phyloP scores from a whole-genome alignment of 2,113 vertebrate species.

The Myiagra hebetior region DNA sequence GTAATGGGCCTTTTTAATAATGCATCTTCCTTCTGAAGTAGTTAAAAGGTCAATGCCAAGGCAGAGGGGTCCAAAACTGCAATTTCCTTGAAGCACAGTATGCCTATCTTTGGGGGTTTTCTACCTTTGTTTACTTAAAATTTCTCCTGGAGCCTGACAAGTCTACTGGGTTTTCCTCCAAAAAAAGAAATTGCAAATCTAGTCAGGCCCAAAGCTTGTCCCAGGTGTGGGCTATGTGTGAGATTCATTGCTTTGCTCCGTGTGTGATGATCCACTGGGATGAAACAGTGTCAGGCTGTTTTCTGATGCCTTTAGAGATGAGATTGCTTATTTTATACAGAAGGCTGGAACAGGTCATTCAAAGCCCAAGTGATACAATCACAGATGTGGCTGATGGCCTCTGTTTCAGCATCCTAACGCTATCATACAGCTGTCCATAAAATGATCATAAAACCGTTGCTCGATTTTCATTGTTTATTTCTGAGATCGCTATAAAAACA shows the following conservation, averaged over 20 bases:
- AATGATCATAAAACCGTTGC: neutral
- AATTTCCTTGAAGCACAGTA: neutral
- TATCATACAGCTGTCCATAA: neutral
- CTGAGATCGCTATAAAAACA: neutral
- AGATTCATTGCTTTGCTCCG: neutral
- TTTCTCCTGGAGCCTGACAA: neutral
- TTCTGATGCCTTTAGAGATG: neutral
- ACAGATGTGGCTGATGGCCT: neutral
- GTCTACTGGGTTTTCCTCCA: neutral
- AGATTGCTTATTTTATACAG: neutral
- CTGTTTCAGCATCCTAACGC: neutral
- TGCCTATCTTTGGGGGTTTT: neutral
- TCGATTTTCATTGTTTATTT: neutral
- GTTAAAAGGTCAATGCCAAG: constrained; percentile 46
- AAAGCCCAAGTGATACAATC: neutral
- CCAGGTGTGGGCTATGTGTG: neutral
- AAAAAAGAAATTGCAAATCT: neutral
- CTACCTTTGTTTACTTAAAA: neutral
- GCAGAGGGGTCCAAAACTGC: neutral
- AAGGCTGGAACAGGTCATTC: neutral
- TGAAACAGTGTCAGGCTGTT: neutral
- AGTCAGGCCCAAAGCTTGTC: neutral
- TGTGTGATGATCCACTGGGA: neutral
- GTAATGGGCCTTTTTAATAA: constrained; percentile 62
- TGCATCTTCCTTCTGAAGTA: constrained; percentile 47